Conservation (phyloP, 2,888 invertebrate species). For the Lasioglossum vierecki region DNA sequence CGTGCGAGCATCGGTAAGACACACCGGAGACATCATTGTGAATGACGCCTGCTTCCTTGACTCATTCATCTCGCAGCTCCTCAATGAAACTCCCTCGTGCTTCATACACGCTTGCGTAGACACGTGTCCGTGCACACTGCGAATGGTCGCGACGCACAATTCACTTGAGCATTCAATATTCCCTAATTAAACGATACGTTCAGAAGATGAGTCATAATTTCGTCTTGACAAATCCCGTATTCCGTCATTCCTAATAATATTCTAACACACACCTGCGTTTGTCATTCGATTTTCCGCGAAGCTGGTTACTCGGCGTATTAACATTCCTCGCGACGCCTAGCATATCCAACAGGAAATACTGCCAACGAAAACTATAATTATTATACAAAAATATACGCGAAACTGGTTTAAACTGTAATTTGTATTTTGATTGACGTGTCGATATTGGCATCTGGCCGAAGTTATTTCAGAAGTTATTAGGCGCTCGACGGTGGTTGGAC, state of each 20-base stretch:
- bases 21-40: conserved; percentile 47
- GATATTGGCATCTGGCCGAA: neutral
- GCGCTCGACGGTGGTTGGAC: neutral
- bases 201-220: conserved; percentile 11
- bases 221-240: conserved; percentile 12
- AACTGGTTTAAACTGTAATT: neutral
- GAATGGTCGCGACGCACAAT: conserved; percentile 3
- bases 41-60: conserved; percentile 55
- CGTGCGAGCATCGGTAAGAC: neutral
- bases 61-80: conserved; percentile 69
- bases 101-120: conserved; percentile 34
- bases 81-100: conserved; percentile 66
- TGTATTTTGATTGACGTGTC: neutral
- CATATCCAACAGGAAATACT: too few relatives aligned
- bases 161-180: neutral
- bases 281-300: neutral
- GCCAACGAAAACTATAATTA: too few relatives aligned
- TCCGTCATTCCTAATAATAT: neutral
- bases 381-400: too few relatives aligned
- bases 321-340: neutral
- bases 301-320: neutral
- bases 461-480: neutral
- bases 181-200: neutral
- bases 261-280: neutral
- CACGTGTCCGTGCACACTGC: conserved; percentile 40